Conservation (phyloP, 2,888 invertebrate genomes). For the Morpho helenor region DNA sequence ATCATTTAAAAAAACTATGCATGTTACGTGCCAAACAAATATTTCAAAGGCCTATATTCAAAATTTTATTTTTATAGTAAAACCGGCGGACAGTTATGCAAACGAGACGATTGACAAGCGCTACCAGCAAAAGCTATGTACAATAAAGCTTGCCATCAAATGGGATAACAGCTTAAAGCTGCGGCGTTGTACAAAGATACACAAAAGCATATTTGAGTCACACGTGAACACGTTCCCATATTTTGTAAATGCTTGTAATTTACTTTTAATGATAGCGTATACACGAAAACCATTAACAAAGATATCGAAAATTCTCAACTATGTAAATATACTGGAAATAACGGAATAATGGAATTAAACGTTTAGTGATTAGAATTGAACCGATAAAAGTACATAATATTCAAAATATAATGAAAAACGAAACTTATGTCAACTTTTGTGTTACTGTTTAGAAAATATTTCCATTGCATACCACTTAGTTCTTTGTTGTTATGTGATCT, state of each 20-base stretch:
- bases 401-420: too few relatives aligned
- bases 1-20: neutral
- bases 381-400: too few relatives aligned
- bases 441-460: conserved; percentile 21
- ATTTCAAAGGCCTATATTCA: too few relatives aligned
- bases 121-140: conserved; percentile 1
- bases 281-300: neutral
- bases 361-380: too few relatives aligned
- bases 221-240: too few relatives aligned
- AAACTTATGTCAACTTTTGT: neutral
- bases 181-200: too few relatives aligned
- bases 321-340: too few relatives aligned
- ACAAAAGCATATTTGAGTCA: too few relatives aligned
- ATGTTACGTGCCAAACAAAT: too few relatives aligned
- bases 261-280: too few relatives aligned
- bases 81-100: conserved; percentile 1
- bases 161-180: conserved; percentile 7
- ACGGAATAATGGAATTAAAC: neutral
- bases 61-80: conserved; percentile 1
- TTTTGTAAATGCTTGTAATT: too few relatives aligned
- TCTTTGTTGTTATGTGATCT: conserved; percentile 39
- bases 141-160: conserved; percentile 18
- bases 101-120: conserved; percentile 10
- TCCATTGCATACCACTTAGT: conserved; percentile 50
- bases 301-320: neutral